These are phyloP conservation scores for Limnephilus auricula DNA, from an alignment of 2,888 invertebrate genomes.

Conservation along the genomic window DNA sequence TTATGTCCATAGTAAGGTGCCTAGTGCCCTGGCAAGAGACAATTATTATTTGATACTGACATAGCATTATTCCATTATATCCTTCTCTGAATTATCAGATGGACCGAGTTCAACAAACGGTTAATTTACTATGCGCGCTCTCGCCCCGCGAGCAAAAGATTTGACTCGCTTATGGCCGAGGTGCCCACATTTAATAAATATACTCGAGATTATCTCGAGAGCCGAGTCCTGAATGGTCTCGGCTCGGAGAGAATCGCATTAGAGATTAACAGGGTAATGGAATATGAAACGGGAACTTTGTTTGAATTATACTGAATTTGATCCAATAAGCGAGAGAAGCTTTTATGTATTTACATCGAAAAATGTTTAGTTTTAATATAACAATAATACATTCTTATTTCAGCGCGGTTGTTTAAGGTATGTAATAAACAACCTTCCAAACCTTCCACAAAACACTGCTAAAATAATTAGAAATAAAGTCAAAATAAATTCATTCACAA, in stretches of 20 bases:
- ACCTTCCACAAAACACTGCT: neutral
- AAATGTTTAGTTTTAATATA: neutral
- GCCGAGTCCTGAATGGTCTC: constrained; percentile 2
- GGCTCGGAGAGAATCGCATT: constrained; percentile 10
- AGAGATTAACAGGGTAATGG: constrained; percentile 13
- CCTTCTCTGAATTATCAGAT: constrained; percentile 62
- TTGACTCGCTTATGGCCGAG: constrained; percentile 31
- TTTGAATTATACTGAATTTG: neutral
- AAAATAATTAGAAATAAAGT: no score
- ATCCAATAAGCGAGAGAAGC: neutral
- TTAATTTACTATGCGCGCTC: constrained; percentile 64
- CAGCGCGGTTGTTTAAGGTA: neutral
- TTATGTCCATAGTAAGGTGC: constrained; percentile 26
- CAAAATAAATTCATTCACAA: no score
- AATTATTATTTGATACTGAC: constrained; percentile 28
- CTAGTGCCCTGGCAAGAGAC: neutral
- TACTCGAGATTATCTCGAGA: constrained; percentile 9
- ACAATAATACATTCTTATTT: neutral
- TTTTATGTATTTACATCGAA: neutral
- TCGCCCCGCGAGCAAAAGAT: constrained; percentile 6
- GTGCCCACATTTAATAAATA: constrained; percentile 28
- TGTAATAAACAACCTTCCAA: neutral
- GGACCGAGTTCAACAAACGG: constrained; percentile 64
- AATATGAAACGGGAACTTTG: constrained; percentile 12
- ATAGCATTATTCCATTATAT: constrained; percentile 60